Evolutionary conservation across 2,888 invertebrate species (phyloP), one percentile per base, ranked within the genome.

Genomic region (Agonopterix arenella): DNA sequence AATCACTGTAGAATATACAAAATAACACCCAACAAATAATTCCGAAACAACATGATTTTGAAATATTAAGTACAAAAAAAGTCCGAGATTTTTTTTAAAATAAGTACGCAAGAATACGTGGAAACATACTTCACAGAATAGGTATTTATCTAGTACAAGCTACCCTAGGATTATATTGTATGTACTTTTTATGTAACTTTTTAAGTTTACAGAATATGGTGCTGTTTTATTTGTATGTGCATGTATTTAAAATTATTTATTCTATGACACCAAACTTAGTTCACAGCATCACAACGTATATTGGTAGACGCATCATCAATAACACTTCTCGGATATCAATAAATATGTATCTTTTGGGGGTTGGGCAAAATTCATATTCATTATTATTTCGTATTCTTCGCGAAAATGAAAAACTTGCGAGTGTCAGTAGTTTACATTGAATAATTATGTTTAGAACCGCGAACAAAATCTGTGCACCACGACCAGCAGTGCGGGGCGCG

Each of bases 1-100:
- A 76, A 77, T 76, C 76, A 77, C 74, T 76, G 84, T 81, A 80
- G 74, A 82, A 79, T 79, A 79, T 81, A 84, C 78, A 80, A 78
- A 66, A 73, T 73, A 80, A 84, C 79, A 79, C 69, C 68, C 76
- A 83, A 82, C 82, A 79, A 81, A 71, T 28, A 71, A 73, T 74
- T 75, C 63, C 64, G 71, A 76, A 77, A 79, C 70, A 80, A 78
- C 72, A 66, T 68, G 64, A 63, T 68, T 68, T 63, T 61, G n/a
- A 64, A 70, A 68, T 60, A 71, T 80, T 84, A 83, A 84, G 84
- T 85, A 84, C 84, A 78, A 73, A 64, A 73, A 64, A 73, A 66
- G 64, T 67, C 63, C 68, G 66, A 70, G 67, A 68, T 57, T 65
- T 59, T 57, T 64, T 62, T 63, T 57, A 57, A 52, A 54, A 53